Percentiles rank a stretch among this genome's conserved stretches.
Evolutionary conservation across 2,888 invertebrate genomes (phyloP).

Genomic region (Anaspis maculata): DNA sequence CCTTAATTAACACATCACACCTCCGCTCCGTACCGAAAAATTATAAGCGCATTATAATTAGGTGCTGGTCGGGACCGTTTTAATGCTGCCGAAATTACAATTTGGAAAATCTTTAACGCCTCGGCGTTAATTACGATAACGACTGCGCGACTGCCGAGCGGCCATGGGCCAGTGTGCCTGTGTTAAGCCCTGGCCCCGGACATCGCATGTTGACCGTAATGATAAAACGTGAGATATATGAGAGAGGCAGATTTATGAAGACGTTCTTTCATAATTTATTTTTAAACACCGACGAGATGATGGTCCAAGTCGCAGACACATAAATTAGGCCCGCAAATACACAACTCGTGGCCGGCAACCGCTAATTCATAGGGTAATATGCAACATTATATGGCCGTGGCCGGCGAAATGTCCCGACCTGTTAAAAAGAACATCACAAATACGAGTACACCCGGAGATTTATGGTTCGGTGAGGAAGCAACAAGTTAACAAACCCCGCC

Average conservation of each 20-base stretch:
- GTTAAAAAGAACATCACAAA: too few species aligned
- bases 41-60: conserved; percentile 16
- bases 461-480: too few species aligned
- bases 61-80: too few species aligned
- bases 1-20: conserved; percentile 14
- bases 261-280: conserved; percentile 32
- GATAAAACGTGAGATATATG: conserved; percentile 16
- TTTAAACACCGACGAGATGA: conserved; percentile 31
- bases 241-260: conserved; percentile 30
- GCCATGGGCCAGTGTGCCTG: too few species aligned
- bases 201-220: too few species aligned
- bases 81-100: conserved; percentile 12
- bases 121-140: conserved; percentile 13
- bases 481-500: too few species aligned
- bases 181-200: too few species aligned
- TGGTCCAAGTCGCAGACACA: conserved; percentile 29
- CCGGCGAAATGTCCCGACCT: too few species aligned
- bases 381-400: too few species aligned
- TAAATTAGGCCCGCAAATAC: conserved; percentile 29
- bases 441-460: too few species aligned
- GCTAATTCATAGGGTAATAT: conserved; percentile 26
- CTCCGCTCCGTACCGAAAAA: conserved; percentile 9
- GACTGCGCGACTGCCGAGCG: too few species aligned
- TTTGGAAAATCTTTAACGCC: conserved; percentile 10
- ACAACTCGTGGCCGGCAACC: conserved; percentile 16